These are phyloP conservation scores for Apostichopus parvimensis DNA, from an alignment of 35 echinoderm and acorn worm genomes.

Conservation along the genomic window DNA sequence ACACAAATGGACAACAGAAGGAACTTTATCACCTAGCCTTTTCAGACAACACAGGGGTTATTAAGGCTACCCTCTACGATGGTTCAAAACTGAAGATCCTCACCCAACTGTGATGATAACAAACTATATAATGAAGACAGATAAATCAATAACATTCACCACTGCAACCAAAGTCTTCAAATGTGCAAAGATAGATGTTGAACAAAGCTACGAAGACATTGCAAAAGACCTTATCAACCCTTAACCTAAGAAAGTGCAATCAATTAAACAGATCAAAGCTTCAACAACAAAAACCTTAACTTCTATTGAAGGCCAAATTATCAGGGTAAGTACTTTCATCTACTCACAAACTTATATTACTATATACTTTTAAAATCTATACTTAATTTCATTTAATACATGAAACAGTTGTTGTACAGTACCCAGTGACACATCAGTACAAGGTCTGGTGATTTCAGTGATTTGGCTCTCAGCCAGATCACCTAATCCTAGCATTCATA, in stretches of 20 bases:
- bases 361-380: no score
- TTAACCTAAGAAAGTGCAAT: background rate
- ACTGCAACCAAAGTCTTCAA: constrained; percentile 15
- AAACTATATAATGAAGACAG: constrained; percentile 17
- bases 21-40: constrained; percentile 20
- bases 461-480: no score
- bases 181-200: background rate
- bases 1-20: constrained; percentile 20
- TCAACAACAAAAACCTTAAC: constrained; percentile 24
- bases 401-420: background rate
- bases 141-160: constrained; percentile 13
- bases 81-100: background rate
- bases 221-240: constrained; percentile 7
- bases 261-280: background rate
- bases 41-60: background rate
- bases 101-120: background rate
- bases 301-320: constrained; percentile 17
- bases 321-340: background rate
- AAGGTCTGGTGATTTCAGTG: no score
- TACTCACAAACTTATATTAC: background rate
- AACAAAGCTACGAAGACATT: background rate
- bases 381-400: background rate
- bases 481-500: no score
- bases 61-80: constrained; percentile 2
- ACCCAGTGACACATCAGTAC: background rate